Base-by-base conservation (phyloP, 2,888 invertebrate species). In the Lottia gigantea region DNA sequence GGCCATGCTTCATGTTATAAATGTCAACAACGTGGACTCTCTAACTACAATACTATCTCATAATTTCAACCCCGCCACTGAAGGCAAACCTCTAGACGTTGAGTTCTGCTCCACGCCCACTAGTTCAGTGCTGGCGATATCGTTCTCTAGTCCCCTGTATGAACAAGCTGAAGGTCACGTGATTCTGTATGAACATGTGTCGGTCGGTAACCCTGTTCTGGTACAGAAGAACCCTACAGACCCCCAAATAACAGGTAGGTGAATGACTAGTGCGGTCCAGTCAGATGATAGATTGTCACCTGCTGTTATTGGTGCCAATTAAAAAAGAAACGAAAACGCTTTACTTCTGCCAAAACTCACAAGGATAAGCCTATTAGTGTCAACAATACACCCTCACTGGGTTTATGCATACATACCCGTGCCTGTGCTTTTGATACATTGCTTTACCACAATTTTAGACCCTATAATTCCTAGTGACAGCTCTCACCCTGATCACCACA, bases 1-100 rank as follows among this genome's bases (percentile, higher is more conserved):
- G 2, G 47, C 16, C 23, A 49, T 68, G 68, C 49, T 68, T 0
- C 62, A 68, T 31, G 64, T 64, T 12, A n/a, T 68, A 15, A 46
- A 63, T 64, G n/a, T 49, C 15, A n/a, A 11, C 26, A 14, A 68
- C 49, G 47, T 49, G n/a, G 64, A 26, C 64, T 47, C 25, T 14
- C 16, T 64, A 0, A 25, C 25, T 15, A 55, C 31, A 26, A 12
- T 67, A 6, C 14, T 31, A 31, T 63, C n/a, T n/a, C 19, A 64
- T 16, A 46, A 47, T 15, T 68, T 68, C 40, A 19, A 55, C 55
- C 55, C 31, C 1, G 40, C 46, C 46, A 16, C 19, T 26, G 68
- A 68, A 23, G 68, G 68, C 14, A 26, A 31, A 2, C 68, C 68
- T 1, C 19, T 68, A 7, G 68, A 68, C 19, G 68, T 68, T 16